Base-by-base conservation (phyloP, 2,888 invertebrate species). In the Timema cristinae region DNA sequence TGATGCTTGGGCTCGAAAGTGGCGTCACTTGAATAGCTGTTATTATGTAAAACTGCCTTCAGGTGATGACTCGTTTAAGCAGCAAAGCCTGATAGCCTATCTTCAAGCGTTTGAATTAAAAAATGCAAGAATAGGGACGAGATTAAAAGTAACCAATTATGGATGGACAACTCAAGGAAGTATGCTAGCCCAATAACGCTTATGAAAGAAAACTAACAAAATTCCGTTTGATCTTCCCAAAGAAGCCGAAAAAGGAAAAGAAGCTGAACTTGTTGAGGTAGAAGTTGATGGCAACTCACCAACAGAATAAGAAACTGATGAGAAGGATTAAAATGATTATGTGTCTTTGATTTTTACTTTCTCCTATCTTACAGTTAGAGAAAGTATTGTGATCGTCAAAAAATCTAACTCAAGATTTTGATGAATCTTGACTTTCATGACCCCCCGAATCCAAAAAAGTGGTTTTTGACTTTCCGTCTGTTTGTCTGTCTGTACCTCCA, bases 31-130 rank as follows among this genome's bases (percentile, higher is more conserved):
- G 32, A 59, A 59, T 59, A 32, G 9, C 6, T 13, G 59, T 59
- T 5, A 59, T 10, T 59, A 5, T 59, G 59, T n/a, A 59, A 8
- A 59, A n/a, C 59, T 59, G 1, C 15, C 15, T 59, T 6, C 59
- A 59, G 9, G 5, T 59, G 59, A 59, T 15, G 59, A n/a, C 59
- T 59, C 5, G n/a, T 59, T 13, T 32, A 59, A 59, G 9, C 59
- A 59, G 59, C 15, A n/a, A 6, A 16, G 15, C 32, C 59, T 16
- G 15, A 15, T 15, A n/a, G 0, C 59, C 15, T 59, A 59, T 13
- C 32, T 59, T 9, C 59, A 59, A n/a, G 59, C 59, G n/a, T 59
- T 59, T 59, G 59, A 59, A 13, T 59, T 16, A 9, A 59, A 59
- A 59, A 11, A 59, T n/a, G 59, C 59, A 5, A 15, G 15, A 59